Base-by-base conservation (phyloP, 1,140 invertebrate species). In the Tetramorium simillimum region DNA sequence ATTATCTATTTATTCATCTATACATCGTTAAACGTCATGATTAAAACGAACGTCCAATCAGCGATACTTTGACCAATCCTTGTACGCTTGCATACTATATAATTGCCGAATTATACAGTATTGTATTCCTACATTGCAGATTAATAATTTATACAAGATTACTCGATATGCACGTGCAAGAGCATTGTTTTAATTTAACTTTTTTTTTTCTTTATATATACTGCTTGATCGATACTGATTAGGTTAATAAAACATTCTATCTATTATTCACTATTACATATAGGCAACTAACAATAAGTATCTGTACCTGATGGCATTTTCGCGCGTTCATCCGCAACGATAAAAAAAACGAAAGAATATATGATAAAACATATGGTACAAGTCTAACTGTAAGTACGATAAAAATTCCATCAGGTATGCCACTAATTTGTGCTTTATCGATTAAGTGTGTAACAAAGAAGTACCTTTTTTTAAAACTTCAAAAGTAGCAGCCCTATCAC, bases 141-240 rank as follows among this genome's bases (percentile, higher is more conserved):
- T 89, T 86, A 65, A 86, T 89, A 77, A 86, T 86, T 85, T 86
- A 67, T 77, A 85, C 77, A 86, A 86, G 63, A 87, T 90, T 88
- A 86, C 16, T 89, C 92, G 92, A 93, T 93, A 92, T 93, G 92
- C 91, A 92, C 85, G 86, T 91, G 90, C 88, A 90, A 93, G 93
- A 93, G 90, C 92, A 86, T 88, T 91, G 91, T 91, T 88, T 90
- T 88, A 87, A 69, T 90, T 88, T 87, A 78, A 62, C 14, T 92
- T 89, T 89, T 86, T 86, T 84, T 86, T 84, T 86, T 65, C 24
- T 73, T n/a, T 80, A 89, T 65, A 89, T 91, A 95, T 95, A 95
- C 94, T 95, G 94, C 91, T 92, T 88, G 88, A 93, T 94, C 90
- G 94, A 95, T 95, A 94, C 94, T 95, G 94, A 94, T 95, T 94